Conservation (phyloP, 2,888 invertebrate genomes). For the Xestoiulus laeticollis region DNA sequence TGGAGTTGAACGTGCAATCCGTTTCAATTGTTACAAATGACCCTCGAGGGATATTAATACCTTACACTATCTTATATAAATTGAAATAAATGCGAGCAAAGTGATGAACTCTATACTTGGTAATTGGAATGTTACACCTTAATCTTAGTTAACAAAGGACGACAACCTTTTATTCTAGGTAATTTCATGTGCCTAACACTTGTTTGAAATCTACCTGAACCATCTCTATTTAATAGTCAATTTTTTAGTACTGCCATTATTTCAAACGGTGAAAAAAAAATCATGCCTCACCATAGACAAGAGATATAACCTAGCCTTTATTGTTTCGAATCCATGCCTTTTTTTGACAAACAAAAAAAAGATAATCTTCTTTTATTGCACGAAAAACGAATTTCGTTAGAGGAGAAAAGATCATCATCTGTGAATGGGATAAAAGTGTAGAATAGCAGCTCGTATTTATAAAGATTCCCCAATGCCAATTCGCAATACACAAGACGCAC, state of each 20-base stretch:
- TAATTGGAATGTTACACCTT: neutral
- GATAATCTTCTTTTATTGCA: constrained; percentile 23
- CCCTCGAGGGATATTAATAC: neutral
- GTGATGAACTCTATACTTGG: neutral
- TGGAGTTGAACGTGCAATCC: neutral
- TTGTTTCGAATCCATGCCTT: neutral
- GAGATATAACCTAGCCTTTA: neutral
- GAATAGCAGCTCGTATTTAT: constrained; percentile 10
- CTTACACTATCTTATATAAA: neutral
- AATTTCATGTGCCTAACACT: neutral
- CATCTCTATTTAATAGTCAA: neutral
- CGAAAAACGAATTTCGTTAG: neutral
- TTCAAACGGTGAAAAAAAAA: neutral
- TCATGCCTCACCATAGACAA: neutral
- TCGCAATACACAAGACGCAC: neutral
- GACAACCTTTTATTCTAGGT: neutral
- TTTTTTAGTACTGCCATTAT: neutral
- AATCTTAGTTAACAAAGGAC: neutral
- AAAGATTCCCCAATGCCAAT: constrained; percentile 33
- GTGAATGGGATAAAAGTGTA: neutral
- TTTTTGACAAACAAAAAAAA: neutral
- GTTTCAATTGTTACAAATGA: neutral
- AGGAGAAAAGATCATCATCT: constrained; percentile 34
- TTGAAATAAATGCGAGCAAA: neutral
- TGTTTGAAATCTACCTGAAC: neutral